Evolutionary conservation across 2,888 invertebrate genomes (phyloP), one percentile per base, ranked within the genome.

Genomic region (Apoderus coryli): DNA sequence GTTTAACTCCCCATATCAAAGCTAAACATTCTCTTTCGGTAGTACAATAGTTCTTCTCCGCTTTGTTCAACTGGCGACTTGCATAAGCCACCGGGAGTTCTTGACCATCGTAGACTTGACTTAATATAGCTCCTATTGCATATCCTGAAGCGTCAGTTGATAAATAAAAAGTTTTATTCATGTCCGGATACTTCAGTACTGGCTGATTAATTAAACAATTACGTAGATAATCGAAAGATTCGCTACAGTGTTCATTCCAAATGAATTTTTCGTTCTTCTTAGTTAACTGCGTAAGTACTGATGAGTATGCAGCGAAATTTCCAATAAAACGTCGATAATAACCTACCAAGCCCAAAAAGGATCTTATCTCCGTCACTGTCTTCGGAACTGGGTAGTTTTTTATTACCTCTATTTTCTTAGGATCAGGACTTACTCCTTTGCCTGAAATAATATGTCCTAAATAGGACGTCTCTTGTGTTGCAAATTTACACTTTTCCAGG

Each of bases 181-280:
- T 34, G 27, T 46, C 40, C n/a, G 44, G 46, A 11, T 45, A 42
- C 12, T 33, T 13, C n/a, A n/a, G n/a, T n/a, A n/a, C n/a, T n/a
- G n/a, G n/a, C n/a, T n/a, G n/a, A n/a, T n/a, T n/a, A n/a, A 32
- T 29, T 19, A 41, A 24, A 14, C 29, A 9, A 7, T 30, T 15
- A 15, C 30, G 34, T 4, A 41, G 26, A 3, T 15, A 9, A n/a
- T 32, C 23, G 25, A 41, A 40, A 1, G 39, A 27, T 14, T 24
- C 11, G 24, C 39, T 13, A 9, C 35, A 31, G 2, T 31, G 11
- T 3, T 24, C 13, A 11, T 16, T 25, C 38, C 34, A 37, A 9
- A 9, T n/a, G 22, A 37, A 40, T 13, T 14, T 9, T 14, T 12
- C 16, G 10, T 33, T 16, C 19, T 38, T 39, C 11, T 27, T 36